A percentile compares a stretch with the other conserved stretches of the same genome.
phyloP scores from a whole-genome alignment of 2,797 vertebrate genomes.

The Platyrinchus mystaceus region DNA sequence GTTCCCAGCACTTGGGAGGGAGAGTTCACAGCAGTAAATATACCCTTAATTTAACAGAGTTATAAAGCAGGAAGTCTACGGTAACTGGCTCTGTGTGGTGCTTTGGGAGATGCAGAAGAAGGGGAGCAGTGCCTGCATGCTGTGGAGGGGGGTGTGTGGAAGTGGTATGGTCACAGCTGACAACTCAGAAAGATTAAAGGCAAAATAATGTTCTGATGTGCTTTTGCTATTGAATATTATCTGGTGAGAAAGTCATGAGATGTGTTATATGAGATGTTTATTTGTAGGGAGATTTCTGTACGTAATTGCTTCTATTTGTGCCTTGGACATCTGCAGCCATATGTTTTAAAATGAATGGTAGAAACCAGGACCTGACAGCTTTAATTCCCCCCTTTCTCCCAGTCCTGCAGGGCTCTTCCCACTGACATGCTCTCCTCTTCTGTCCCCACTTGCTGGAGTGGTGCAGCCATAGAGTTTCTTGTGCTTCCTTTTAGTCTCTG shows the following conservation, averaged over 20 bases:
- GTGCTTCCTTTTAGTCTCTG: background rate
- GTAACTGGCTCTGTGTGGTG: background rate
- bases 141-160: fast-evolving
- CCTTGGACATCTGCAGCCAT: background rate
- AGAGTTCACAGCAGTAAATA: background rate
- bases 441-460: background rate
- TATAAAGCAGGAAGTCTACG: background rate
- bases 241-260: background rate
- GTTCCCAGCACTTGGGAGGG: background rate
- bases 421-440: background rate
- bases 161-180: background rate
- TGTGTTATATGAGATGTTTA: background rate
- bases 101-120: background rate
- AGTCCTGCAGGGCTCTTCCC: background rate
- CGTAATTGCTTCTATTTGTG: background rate
- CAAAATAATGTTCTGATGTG: background rate
- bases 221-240: background rate
- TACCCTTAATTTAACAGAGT: background rate
- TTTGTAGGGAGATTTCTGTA: background rate
- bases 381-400: background rate
- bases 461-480: background rate
- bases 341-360: background rate
- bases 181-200: background rate
- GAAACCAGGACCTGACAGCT: background rate
- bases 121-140: background rate